Evolutionary conservation across 1,140 invertebrate genomes (phyloP), one percentile per base, ranked within the genome.

Genomic region (Orius laevigatus): DNA sequence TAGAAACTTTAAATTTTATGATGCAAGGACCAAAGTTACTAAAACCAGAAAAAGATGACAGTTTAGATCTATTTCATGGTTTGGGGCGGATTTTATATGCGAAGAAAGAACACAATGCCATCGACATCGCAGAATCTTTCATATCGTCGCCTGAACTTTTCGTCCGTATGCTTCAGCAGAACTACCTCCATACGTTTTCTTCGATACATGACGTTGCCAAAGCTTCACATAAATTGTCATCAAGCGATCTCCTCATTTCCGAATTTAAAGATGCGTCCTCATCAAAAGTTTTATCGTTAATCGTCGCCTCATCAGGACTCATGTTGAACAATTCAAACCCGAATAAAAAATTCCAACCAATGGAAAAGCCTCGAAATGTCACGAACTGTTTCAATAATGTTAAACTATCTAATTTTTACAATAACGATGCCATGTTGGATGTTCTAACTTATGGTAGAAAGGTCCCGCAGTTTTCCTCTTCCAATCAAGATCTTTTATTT

Each of bases 101-200:
- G 1, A 52, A 52, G 14, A 46, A 33, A 40, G 33, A 48, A 20
- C 39, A 52, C 25, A 32, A 48, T 48, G 34, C 38, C 1, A 14
- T 32, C 3, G 44, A 39, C 25, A 32, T 52, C 10, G 46, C 20
- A 0, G 44, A 47, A 5, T 47, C 45, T 5, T 52, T 52, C 35
- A n/a, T 34, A 5, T 42, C 38, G n/a, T 40, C 11, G 16, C 34
- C 50, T 14, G 33, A 48, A 12, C 14, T 40, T 14, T 52, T 52
- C 20, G n/a, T 52, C 3, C n/a, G 32, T 9, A 52, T 52, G 50
- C 36, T 52, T 8, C 45, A 52, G 18, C 44, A 52, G 42, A 52
- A 52, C 33, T 52, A 52, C 42, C 20, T 48, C 14, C 12, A 35
- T n/a, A 52, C 38, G 14, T 52, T 47, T 48, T 52, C 50, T 6